Evolutionary conservation across 2,113 vertebrate genomes (phyloP).

Genomic region (Eira barbara): DNA sequence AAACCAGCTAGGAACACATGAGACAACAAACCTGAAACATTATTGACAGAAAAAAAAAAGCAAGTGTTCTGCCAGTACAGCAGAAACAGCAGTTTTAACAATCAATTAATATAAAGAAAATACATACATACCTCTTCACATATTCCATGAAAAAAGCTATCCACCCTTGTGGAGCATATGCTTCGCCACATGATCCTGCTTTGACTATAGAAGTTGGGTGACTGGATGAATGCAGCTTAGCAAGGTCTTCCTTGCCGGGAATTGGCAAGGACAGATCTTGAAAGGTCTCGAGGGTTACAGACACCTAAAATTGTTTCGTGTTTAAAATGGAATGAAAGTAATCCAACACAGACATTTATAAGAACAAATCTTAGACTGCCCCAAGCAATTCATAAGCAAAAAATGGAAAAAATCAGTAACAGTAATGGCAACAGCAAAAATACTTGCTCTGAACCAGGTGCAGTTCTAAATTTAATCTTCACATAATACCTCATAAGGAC

Average conservation of each 20-base stretch:
- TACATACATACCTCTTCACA: constrained; percentile 91
- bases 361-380: constrained; percentile 27
- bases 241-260: constrained; percentile 98
- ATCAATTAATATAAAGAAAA: constrained; percentile 3
- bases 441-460: background rate
- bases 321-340: constrained; percentile 67
- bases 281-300: constrained; percentile 98
- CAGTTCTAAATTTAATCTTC: constrained; percentile 26
- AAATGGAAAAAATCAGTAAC: background rate
- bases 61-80: constrained; percentile 82
- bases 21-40: constrained; percentile 87
- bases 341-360: constrained; percentile 43
- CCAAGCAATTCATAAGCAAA: constrained; percentile 40
- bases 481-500: background rate
- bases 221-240: constrained; percentile 95
- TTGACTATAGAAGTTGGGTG: constrained; percentile 96
- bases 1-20: constrained; percentile 94
- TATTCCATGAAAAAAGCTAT: constrained; percentile 98
- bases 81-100: constrained; percentile 78
- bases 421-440: background rate
- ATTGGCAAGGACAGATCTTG: constrained; percentile 99
- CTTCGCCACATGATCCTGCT: constrained; percentile 96
- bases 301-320: constrained; percentile 84
- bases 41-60: constrained; percentile 82
- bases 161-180: constrained; percentile 97